Evolutionary conservation across 1,140 invertebrate species (phyloP), one percentile per base, ranked within the genome.

Genomic region (Bombus haemorrhoidalis): DNA sequence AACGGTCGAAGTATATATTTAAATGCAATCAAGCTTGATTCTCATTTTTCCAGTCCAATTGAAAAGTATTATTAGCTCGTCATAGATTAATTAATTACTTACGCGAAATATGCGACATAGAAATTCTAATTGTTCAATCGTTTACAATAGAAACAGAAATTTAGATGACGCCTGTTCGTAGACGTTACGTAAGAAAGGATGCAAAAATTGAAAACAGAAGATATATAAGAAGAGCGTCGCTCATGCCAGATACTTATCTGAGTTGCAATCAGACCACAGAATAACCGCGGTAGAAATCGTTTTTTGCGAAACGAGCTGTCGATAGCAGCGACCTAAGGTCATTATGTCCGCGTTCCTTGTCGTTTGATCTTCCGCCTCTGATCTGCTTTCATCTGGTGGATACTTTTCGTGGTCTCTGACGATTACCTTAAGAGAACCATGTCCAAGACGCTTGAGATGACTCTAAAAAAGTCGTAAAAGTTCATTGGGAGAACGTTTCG

Each of bases 221-320:
- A 53, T 53, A 8, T 53, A 53, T 53, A 53, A 53, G 18, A 18
- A 53, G 18, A 53, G 5, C 5, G 59, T 59, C 72, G 41, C 25
- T 5, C n/a, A 32, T 71, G 32, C 47, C 34, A 62, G 77, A 80
- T 71, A 80, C 79, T 85, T 80, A 72, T 85, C 53, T 73, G 76
- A n/a, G 72, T 62, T 84, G 32, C 18, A 28, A 80, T 85, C 77
- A 62, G 57, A 41, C 25, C 32, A n/a, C 5, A 22, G n/a, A 22
- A 47, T 78, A 59, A n/a, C 77, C 28, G 10, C 22, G 28, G 25
- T 72, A 64, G 68, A 79, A 80, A 84, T 79, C 57, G 12, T 88
- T 73, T 37, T 32, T 69, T 34, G 34, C 64, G 18, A 66, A 88
- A 86, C 83, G 83, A 89, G 66, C 83, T 89, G 87, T 88, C 87